These are phyloP conservation scores for Heliconius melpomene DNA, from an alignment of 1,140 invertebrate genomes.

Conservation along the genomic window DNA sequence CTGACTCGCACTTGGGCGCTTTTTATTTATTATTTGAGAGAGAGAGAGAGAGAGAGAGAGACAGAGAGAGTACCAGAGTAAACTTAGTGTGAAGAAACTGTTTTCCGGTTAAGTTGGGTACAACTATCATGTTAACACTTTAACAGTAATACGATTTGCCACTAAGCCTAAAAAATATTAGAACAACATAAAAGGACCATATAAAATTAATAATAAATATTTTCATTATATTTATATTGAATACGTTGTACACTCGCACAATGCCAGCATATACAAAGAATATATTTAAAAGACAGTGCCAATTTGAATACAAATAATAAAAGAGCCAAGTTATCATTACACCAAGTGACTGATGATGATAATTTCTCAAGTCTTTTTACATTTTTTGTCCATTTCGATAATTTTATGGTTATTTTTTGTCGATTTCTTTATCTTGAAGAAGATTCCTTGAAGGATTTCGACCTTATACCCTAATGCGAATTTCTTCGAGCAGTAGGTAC, in stretches of 20 bases:
- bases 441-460: constrained; percentile 36
- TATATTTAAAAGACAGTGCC: background rate
- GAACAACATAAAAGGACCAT: too few relatives aligned
- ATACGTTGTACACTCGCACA: background rate
- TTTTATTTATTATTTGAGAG: too few relatives aligned
- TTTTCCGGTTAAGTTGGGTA: too few relatives aligned
- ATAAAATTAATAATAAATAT: background rate
- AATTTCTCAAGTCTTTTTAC: background rate
- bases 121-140: too few relatives aligned
- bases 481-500: constrained; percentile 30
- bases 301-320: constrained; percentile 2
- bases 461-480: constrained; percentile 38
- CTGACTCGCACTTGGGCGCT: too few relatives aligned
- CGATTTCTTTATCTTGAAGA: constrained; percentile 28
- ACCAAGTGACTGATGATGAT: constrained; percentile 5
- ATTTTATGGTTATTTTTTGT: constrained; percentile 24
- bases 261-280: background rate
- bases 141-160: too few relatives aligned
- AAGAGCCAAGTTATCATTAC: constrained; percentile 2
- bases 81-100: too few relatives aligned
- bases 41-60: too few relatives aligned
- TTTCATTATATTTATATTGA: background rate
- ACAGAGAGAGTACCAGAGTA: too few relatives aligned
- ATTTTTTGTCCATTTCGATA: constrained; percentile 19
- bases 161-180: background rate